phyloP scores from a whole-genome alignment of 2,113 vertebrate species.

The Neotragus pygmaeus region DNA sequence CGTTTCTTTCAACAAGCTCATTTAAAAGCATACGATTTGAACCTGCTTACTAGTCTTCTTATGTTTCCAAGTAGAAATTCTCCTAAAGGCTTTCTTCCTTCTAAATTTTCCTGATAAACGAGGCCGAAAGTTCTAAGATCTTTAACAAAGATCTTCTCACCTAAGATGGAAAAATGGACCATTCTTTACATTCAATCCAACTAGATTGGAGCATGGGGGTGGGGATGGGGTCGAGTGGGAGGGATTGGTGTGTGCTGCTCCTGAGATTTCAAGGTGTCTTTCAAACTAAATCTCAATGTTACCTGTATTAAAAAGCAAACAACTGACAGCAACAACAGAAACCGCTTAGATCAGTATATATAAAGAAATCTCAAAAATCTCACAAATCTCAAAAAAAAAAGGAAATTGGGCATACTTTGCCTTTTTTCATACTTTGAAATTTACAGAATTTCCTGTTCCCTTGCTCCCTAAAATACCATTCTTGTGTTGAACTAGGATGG shows the following conservation, averaged over 20 bases:
- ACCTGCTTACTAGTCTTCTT: conserved; percentile 64
- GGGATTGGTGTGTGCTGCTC: conserved; percentile 62
- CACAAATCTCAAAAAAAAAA: too few relatives aligned
- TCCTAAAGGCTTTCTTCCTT: conserved; percentile 69
- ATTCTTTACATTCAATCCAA: conserved; percentile 69
- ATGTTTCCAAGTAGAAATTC: conserved; percentile 60
- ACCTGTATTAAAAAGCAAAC: conserved; percentile 39
- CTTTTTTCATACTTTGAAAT: conserved; percentile 71
- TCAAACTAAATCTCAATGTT: conserved; percentile 69
- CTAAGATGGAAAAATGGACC: conserved; percentile 76
- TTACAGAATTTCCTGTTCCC: conserved; percentile 53
- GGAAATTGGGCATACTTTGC: conserved; percentile 73
- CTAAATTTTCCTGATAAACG: conserved; percentile 77
- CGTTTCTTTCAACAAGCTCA: conserved; percentile 67
- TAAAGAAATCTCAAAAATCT: too few relatives aligned
- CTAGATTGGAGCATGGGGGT: conserved; percentile 53
- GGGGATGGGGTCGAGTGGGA: conserved; percentile 48
- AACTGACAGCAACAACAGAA: neutral
- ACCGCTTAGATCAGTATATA: conserved; percentile 53
- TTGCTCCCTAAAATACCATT: conserved; percentile 37
- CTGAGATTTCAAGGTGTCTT: conserved; percentile 57
- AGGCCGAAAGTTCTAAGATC: conserved; percentile 72
- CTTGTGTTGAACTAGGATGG: conserved; percentile 70
- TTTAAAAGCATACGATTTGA: conserved; percentile 67
- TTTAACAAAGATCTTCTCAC: conserved; percentile 72